Evolutionary conservation across 2,888 invertebrate genomes (phyloP).

Genomic region (Matsumyia berberina): DNA sequence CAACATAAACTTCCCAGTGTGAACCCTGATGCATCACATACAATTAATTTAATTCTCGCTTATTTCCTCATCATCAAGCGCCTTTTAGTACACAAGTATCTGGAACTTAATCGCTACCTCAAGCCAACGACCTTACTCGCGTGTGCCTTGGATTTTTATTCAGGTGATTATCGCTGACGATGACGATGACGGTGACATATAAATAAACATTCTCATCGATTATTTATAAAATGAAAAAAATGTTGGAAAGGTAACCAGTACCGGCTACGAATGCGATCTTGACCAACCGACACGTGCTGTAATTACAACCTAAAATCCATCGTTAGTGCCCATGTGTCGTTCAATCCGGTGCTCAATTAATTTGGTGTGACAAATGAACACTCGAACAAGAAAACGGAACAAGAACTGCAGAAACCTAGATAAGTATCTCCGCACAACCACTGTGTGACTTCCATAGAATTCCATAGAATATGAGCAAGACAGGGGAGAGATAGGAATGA

Average conservation of each 20-base stretch:
- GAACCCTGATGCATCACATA: constrained; percentile 13
- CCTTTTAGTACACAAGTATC: background rate
- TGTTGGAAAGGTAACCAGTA: background rate
- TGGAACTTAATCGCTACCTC: constrained; percentile 25
- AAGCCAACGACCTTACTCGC: constrained; percentile 60
- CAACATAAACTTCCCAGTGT: constrained; percentile 1
- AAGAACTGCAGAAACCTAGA: background rate
- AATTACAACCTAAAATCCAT: constrained; percentile 39
- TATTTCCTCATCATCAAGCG: constrained; percentile 41
- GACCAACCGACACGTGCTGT: constrained; percentile 3
- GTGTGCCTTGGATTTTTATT: constrained; percentile 53
- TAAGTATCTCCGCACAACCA: background rate
- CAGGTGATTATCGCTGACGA: constrained; percentile 38
- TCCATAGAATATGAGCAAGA: constrained; percentile 13
- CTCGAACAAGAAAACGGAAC: background rate
- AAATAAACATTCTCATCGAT: constrained; percentile 41
- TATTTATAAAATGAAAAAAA: constrained; percentile 46
- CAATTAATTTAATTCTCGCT: constrained; percentile 29
- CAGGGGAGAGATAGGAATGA: background rate
- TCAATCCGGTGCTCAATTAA: constrained; percentile 54
- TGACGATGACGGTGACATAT: constrained; percentile 28
- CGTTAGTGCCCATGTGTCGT: constrained; percentile 42
- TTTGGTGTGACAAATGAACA: constrained; percentile 62
- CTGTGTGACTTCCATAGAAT: constrained; percentile 22
- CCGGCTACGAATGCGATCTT: background rate